Percentiles rank a stretch among this genome's conserved stretches.
These are phyloP conservation scores for Erythrolamprus reginae DNA, from an alignment of 2,113 vertebrate genomes.

Conservation along the genomic window DNA sequence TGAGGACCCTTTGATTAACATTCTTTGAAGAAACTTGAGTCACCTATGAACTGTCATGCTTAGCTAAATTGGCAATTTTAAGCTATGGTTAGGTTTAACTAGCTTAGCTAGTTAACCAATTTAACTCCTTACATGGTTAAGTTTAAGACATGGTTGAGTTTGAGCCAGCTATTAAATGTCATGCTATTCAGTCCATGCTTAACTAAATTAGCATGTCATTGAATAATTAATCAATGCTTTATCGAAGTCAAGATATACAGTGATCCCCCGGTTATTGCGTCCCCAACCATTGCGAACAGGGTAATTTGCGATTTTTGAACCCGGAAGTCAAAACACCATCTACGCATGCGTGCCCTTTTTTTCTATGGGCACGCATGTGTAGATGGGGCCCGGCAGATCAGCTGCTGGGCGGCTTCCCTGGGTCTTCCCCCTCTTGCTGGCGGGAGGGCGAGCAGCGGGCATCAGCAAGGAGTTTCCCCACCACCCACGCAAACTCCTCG, in stretches of 20 bases:
- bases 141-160: not conserved
- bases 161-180: not conserved
- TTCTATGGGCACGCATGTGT: no score
- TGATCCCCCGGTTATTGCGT: no score
- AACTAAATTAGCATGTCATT: not conserved
- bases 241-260: not conserved
- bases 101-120: not conserved
- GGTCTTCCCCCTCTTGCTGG: no score
- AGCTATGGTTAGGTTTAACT: not conserved
- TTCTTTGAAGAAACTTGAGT: not conserved
- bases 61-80: not conserved
- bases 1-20: not conserved
- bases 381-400: no score
- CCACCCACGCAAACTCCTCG: no score
- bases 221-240: not conserved
- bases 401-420: no score
- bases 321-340: no score
- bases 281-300: no score
- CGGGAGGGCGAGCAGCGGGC: no score
- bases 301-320: no score
- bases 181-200: not conserved
- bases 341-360: no score
- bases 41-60: not conserved
- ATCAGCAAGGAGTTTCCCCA: no score
- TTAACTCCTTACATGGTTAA: not conserved